Base-by-base conservation (phyloP, 2,888 invertebrate species). In the Bombyx huttoni region DNA sequence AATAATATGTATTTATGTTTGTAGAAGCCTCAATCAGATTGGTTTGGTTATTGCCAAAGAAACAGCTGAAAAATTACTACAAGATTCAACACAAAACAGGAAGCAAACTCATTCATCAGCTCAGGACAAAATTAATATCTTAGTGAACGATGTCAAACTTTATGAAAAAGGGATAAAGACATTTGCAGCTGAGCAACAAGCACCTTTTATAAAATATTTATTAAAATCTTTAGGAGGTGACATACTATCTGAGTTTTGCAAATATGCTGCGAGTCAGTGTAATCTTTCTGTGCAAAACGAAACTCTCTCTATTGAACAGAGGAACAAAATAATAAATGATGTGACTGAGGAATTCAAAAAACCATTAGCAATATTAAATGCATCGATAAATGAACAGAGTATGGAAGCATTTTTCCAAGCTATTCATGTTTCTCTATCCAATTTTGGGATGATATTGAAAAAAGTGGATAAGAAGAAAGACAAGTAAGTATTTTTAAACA, bases 391-490 rank as follows among this genome's bases (percentile, higher is more conserved):
- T 57, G 93, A 92, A 49, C 91, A 90, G 69, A 92, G 89, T 54
- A 83, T 96, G 53, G 97, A 97, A 52, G 93, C 94, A 6, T 97
- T 97, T 75, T 91, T 95, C 62, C 88, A 89, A 61, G 89, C 91
- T n/a, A 87, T 94, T 47, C 97, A 97, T 65, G 77, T 90, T 0
- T 92, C 93, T 49, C 82, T 97, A 61, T 82, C 91, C 13, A 86
- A 90, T 50, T 94, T 94, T 72, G 93, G 93, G 55, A 93, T 96
- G 91, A 93, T 95, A 61, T 80, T 96, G 56, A 95, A 94, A 68
- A 98, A 97, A 78, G 90, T 93, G 56, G 98, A 98, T 73, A 97
- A 97, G 76, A 97, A 96, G 74, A 96, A 95, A 71, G 93, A 94
- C 73, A 91, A 85, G 89, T 89, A 66, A 67, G 78, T 78, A 50